Conservation (phyloP, 2,888 invertebrate species). For the Selenia dentaria region DNA sequence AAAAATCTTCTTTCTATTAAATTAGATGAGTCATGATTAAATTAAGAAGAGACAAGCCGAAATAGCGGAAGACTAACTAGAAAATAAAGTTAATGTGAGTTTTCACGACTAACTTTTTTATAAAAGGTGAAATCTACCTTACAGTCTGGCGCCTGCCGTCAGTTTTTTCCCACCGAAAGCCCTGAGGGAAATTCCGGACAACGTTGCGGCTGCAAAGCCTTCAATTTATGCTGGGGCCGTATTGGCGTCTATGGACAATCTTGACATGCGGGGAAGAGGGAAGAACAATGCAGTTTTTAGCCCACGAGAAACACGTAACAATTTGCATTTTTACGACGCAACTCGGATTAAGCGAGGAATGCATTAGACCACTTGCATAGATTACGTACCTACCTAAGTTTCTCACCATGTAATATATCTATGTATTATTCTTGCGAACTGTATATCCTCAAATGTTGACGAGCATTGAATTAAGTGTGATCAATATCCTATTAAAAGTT, state of each 20-base stretch:
- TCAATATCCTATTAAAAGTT: too few species aligned
- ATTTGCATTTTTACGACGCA: conserved; percentile 23
- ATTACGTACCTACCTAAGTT: too few species aligned
- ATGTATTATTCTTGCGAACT: too few species aligned
- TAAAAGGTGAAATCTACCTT: conserved; percentile 11
- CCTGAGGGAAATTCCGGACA: conserved; percentile 75
- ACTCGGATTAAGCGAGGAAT: conserved; percentile 9
- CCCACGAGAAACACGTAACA: conserved; percentile 30
- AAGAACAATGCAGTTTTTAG: conserved; percentile 62
- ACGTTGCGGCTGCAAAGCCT: conserved; percentile 67
- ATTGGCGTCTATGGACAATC: conserved; percentile 71
- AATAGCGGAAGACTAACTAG: not conserved
- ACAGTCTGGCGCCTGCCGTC: conserved; percentile 15
- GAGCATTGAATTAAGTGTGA: too few species aligned
- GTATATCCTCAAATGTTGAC: too few species aligned
- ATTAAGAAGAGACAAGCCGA: too few species aligned
- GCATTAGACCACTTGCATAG: conserved; percentile 2
- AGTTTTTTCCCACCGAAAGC: conserved; percentile 63
- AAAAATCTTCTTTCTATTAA: too few species aligned
- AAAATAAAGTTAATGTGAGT: not conserved
- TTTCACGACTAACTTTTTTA: too few species aligned
- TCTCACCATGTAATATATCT: too few species aligned
- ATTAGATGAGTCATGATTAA: too few species aligned
- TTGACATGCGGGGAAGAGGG: conserved; percentile 54
- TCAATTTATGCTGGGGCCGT: conserved; percentile 75